Conservation (phyloP, 2,888 invertebrate genomes). For the Tinea trinotella region DNA sequence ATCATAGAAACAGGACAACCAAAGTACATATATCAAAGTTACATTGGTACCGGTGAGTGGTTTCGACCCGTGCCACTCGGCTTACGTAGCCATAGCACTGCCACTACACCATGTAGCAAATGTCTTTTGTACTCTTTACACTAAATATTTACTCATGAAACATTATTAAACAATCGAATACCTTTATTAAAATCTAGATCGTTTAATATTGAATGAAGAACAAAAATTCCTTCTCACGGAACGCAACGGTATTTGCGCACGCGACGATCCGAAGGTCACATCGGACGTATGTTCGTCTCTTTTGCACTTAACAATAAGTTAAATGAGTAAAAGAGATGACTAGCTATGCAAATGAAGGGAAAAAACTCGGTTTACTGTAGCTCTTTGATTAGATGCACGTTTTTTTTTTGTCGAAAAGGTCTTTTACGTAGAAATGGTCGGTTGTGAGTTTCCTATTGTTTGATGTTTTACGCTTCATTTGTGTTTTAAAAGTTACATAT, state of each 20-base stretch:
- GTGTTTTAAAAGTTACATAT: background rate
- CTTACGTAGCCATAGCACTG: too few relatives aligned
- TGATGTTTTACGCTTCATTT: constrained; percentile 10
- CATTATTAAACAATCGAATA: too few relatives aligned
- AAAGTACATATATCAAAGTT: too few relatives aligned
- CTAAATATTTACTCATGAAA: too few relatives aligned
- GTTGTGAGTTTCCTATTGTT: constrained; percentile 6
- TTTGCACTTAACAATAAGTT: background rate
- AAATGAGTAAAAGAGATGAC: constrained; percentile 31
- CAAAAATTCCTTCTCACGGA: constrained; percentile 62
- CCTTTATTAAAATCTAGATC: too few relatives aligned
- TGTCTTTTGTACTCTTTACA: too few relatives aligned
- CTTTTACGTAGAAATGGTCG: constrained; percentile 11
- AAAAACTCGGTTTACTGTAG: constrained; percentile 50
- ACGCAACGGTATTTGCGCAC: constrained; percentile 55
- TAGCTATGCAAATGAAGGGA: constrained; percentile 53
- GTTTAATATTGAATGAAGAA: constrained; percentile 28
- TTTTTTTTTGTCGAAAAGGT: constrained; percentile 17
- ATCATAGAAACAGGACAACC: too few relatives aligned
- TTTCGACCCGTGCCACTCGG: too few relatives aligned
- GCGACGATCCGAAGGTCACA: constrained; percentile 49
- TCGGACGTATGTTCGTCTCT: constrained; percentile 6
- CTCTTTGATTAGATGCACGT: constrained; percentile 22
- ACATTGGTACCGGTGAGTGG: too few relatives aligned
- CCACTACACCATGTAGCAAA: too few relatives aligned